These are phyloP conservation scores for Drosophila repletoides DNA, from an alignment of 1,140 invertebrate genomes.

Conservation along the genomic window DNA sequence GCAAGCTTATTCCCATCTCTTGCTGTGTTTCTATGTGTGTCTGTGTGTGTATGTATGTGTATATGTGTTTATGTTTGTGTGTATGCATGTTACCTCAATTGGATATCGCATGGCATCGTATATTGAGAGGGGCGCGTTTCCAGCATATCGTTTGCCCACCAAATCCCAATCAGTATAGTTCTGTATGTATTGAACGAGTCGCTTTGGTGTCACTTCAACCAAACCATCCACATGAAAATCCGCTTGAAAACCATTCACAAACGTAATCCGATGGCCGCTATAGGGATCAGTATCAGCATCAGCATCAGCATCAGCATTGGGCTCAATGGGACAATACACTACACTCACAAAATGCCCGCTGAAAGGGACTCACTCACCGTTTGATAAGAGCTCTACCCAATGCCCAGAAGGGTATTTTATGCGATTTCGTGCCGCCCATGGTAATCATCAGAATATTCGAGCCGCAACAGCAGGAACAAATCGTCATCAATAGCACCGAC, in stretches of 20 bases:
- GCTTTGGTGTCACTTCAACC: slow-evolving; percentile 86
- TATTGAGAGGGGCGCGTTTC: slow-evolving; percentile 86
- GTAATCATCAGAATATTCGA: slow-evolving; percentile 84
- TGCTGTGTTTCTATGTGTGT: background rate
- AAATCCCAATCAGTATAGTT: slow-evolving; percentile 89
- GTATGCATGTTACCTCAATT: slow-evolving; percentile 84
- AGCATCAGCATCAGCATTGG: slow-evolving; percentile 38
- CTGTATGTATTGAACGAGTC: slow-evolving; percentile 86
- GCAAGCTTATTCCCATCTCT: slow-evolving; percentile 18
- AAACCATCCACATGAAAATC: slow-evolving; percentile 85
- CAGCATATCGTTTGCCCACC: slow-evolving; percentile 86
- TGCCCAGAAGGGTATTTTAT: slow-evolving; percentile 90
- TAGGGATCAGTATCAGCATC: slow-evolving; percentile 33
- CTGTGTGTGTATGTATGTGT: background rate
- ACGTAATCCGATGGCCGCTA: slow-evolving; percentile 88
- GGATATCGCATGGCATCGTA: slow-evolving; percentile 87
- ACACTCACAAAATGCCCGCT: background rate
- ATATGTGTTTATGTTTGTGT: background rate
- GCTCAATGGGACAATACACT: background rate
- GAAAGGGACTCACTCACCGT: slow-evolving; percentile 77
- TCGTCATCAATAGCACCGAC: slow-evolving; percentile 25
- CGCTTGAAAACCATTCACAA: slow-evolving; percentile 87
- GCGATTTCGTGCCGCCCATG: slow-evolving; percentile 90
- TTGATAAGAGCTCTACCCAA: slow-evolving; percentile 84
- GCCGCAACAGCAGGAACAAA: slow-evolving; percentile 9